Percentiles rank a stretch among this genome's conserved stretches.
Evolutionary conservation across 1,140 invertebrate genomes (phyloP).

Genomic region (Papilio glaucus): DNA sequence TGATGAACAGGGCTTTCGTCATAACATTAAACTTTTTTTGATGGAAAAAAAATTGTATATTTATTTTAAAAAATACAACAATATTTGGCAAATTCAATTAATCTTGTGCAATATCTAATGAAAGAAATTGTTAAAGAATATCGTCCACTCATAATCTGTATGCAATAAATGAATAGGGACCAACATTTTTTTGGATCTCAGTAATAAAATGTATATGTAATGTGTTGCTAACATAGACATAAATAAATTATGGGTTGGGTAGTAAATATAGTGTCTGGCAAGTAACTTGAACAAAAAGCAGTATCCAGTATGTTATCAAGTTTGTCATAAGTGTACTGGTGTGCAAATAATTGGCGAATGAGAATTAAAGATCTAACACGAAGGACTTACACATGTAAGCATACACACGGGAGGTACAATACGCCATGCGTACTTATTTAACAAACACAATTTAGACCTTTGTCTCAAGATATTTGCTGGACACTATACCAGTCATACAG

Average conservation of each 20-base stretch:
- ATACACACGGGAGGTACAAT: too few relatives aligned
- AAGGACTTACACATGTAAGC: too few relatives aligned
- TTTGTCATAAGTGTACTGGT: too few relatives aligned
- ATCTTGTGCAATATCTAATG: background rate
- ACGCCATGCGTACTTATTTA: too few relatives aligned
- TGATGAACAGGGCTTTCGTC: slow-evolving; percentile 8
- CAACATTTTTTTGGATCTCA: slow-evolving; percentile 33
- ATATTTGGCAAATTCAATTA: background rate
- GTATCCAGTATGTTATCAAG: too few relatives aligned
- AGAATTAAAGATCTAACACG: too few relatives aligned
- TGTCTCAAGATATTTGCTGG: background rate
- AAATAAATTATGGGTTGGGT: background rate
- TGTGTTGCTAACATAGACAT: background rate
- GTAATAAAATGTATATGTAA: background rate
- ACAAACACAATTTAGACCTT: background rate
- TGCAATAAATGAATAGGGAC: slow-evolving; percentile 18
- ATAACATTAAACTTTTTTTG: background rate
- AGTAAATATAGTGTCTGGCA: background rate
- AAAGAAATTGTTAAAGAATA: background rate
- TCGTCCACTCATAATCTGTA: background rate
- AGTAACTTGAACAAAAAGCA: too few relatives aligned
- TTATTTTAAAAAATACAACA: background rate
- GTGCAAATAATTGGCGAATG: background rate
- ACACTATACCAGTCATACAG: background rate
- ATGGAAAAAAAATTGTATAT: too few relatives aligned